phyloP scores from a whole-genome alignment of 2,113 vertebrate genomes.

The Narcine bancroftii region DNA sequence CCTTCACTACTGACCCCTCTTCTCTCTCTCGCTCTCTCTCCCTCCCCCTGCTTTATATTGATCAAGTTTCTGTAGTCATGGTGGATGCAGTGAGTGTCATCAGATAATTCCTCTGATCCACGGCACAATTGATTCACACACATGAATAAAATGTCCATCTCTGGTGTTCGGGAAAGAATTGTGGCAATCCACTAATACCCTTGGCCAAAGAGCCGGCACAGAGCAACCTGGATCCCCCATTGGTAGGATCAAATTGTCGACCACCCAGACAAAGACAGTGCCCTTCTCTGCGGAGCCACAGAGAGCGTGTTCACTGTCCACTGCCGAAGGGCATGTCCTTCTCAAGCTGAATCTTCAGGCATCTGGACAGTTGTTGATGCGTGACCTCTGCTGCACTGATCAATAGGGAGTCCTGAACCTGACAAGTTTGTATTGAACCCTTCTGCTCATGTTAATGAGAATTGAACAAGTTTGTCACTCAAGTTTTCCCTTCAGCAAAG shows the following conservation, averaged over 20 bases:
- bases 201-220: background rate
- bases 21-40: background rate
- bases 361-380: conserved; percentile 45
- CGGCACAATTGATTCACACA: background rate
- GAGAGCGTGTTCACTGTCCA: background rate
- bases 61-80: background rate
- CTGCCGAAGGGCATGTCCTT: conserved; percentile 38
- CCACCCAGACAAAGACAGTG: background rate
- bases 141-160: background rate
- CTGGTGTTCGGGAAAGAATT: background rate
- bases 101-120: background rate
- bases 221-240: background rate
- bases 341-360: conserved; percentile 46
- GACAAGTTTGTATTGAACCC: conserved; percentile 45
- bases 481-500: conserved; percentile 43
- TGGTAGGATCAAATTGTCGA: background rate
- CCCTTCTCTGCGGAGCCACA: background rate
- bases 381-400: conserved; percentile 45
- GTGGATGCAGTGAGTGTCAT: background rate
- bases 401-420: conserved; percentile 56
- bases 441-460: conserved; percentile 63
- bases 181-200: background rate
- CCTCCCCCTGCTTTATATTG: background rate
- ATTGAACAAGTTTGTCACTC: conserved; percentile 46
- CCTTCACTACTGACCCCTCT: background rate